A percentile compares a stretch with the other conserved stretches of the same genome.
phyloP scores from a whole-genome alignment of 2,888 invertebrate species.

The Cosmia pyralina region DNA sequence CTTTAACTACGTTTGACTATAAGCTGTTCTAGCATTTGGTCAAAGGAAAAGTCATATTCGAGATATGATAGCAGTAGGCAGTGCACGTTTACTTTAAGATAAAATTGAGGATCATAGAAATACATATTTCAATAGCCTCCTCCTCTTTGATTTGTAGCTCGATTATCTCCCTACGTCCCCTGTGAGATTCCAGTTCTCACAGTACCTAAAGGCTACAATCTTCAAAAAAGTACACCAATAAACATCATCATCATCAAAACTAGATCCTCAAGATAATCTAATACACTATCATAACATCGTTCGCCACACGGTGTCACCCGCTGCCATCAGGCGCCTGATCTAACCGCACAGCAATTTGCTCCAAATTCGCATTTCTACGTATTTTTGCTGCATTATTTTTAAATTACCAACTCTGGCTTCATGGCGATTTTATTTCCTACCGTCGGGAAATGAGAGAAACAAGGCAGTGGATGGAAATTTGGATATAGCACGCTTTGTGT shows the following conservation, averaged over 20 bases:
- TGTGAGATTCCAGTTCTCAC: too few species aligned
- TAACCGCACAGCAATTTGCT: conserved; percentile 80
- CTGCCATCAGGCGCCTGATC: conserved; percentile 72
- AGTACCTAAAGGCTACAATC: not conserved
- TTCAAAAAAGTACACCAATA: not conserved
- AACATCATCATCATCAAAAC: conserved; percentile 14
- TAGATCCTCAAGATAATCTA: conserved; percentile 19
- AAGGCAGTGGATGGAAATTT: conserved; percentile 81
- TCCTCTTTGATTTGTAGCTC: too few species aligned
- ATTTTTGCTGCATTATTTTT: conserved; percentile 88
- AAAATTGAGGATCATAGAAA: too few species aligned
- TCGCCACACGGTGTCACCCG: conserved; percentile 11
- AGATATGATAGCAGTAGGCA: too few species aligned
- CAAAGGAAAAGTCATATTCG: too few species aligned
- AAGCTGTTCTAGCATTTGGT: too few species aligned
- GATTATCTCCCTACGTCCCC: too few species aligned
- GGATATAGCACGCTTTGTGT: conserved; percentile 71
- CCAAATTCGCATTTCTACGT: conserved; percentile 81
- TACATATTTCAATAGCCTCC: too few species aligned
- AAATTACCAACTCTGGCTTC: conserved; percentile 86
- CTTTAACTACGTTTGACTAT: too few species aligned
- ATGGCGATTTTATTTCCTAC: conserved; percentile 88
- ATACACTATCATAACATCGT: conserved; percentile 36
- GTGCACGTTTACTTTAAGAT: too few species aligned
- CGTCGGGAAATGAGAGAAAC: conserved; percentile 85